Percentiles rank a stretch among this genome's conserved stretches.
These are phyloP conservation scores for Drosophila formosana DNA, from an alignment of 2,888 invertebrate genomes.

Conservation along the genomic window DNA sequence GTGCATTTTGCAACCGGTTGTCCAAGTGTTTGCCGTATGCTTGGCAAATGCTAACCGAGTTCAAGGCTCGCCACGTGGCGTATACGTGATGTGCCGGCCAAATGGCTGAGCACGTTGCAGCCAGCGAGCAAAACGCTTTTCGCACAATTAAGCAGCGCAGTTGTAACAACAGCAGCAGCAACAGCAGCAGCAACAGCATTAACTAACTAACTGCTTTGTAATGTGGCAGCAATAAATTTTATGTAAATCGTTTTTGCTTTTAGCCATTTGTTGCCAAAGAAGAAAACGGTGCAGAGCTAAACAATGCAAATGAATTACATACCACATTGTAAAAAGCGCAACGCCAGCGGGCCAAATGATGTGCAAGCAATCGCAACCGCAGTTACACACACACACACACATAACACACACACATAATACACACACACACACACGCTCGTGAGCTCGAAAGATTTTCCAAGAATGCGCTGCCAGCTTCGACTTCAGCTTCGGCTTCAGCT, in stretches of 20 bases:
- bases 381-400: slow-evolving; percentile 31
- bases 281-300: slow-evolving; percentile 72
- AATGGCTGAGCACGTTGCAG: slow-evolving; percentile 44
- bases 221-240: slow-evolving; percentile 81
- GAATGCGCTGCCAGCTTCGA: slow-evolving; percentile 59
- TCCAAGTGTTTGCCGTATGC: background rate
- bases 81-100: slow-evolving; percentile 70
- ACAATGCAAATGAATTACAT: slow-evolving; percentile 81
- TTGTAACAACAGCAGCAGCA: slow-evolving; percentile 16
- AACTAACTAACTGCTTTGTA: slow-evolving; percentile 76
- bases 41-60: slow-evolving; percentile 63
- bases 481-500: background rate
- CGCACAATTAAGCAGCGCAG: slow-evolving; percentile 73
- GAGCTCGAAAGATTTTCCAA: slow-evolving; percentile 70
- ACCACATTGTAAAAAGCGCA: slow-evolving; percentile 48
- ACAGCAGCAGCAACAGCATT: slow-evolving; percentile 52
- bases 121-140: slow-evolving; percentile 57
- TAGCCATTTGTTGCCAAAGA: slow-evolving; percentile 53
- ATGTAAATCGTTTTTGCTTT: slow-evolving; percentile 75
- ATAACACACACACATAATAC: too few relatives aligned
- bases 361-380: slow-evolving; percentile 65
- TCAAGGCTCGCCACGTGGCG: slow-evolving; percentile 78
- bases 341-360: slow-evolving; percentile 57
- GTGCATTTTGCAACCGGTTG: slow-evolving; percentile 58
- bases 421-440: slow-evolving; percentile 22